Evolutionary conservation across 1,140 invertebrate species (phyloP).

Genomic region (Drepana arcuata): DNA sequence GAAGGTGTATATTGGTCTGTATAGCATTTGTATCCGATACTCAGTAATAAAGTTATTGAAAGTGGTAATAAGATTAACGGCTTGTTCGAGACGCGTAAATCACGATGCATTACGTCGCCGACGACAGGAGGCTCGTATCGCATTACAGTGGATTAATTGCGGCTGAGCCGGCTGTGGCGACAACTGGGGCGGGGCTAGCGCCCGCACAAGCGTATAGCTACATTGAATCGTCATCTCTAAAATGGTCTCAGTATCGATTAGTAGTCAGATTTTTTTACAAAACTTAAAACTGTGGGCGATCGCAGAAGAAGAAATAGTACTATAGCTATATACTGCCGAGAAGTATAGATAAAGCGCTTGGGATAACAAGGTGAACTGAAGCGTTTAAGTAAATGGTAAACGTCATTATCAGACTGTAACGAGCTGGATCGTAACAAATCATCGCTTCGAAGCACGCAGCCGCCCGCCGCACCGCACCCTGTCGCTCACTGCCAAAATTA

Average conservation of each 20-base stretch:
- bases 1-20: slow-evolving; percentile 42
- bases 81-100: slow-evolving; percentile 54
- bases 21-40: slow-evolving; percentile 18
- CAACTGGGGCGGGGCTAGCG: slow-evolving; percentile 27
- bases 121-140: slow-evolving; percentile 54
- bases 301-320: too few relatives aligned
- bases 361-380: slow-evolving; percentile 33
- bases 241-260: slow-evolving; percentile 3
- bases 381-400: slow-evolving; percentile 48
- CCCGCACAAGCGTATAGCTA: slow-evolving; percentile 12
- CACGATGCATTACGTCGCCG: slow-evolving; percentile 58
- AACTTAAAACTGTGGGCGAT: too few relatives aligned
- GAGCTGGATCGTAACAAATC: slow-evolving; percentile 47
- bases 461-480: slow-evolving; percentile 22
- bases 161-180: slow-evolving; percentile 29
- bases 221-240: neutral
- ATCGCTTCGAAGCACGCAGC: slow-evolving; percentile 20
- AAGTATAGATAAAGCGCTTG: slow-evolving; percentile 41
- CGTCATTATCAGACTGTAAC: slow-evolving; percentile 52
- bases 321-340: slow-evolving; percentile 33
- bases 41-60: slow-evolving; percentile 66
- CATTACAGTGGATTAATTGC: slow-evolving; percentile 62
- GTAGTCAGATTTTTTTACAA: too few relatives aligned
- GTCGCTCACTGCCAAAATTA: slow-evolving; percentile 57
- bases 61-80: slow-evolving; percentile 68